phyloP scores from a whole-genome alignment of 2,888 invertebrate species.

The Tridacna gigas region DNA sequence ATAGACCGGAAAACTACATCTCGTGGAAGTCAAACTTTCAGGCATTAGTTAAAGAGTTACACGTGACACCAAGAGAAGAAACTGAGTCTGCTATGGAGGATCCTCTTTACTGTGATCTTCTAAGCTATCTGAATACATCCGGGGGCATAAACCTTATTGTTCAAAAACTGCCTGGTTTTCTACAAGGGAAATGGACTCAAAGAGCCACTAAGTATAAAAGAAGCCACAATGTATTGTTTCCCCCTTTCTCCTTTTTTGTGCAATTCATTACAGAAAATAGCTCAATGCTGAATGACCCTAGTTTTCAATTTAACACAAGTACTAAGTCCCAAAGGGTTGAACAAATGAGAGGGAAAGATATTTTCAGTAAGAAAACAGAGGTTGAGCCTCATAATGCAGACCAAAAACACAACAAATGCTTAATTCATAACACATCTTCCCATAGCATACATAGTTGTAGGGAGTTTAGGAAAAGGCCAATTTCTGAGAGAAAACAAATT shows the following conservation, averaged over 20 bases:
- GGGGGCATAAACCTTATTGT: not conserved
- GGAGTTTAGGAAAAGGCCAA: slow-evolving; percentile 1
- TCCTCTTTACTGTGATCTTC: not conserved
- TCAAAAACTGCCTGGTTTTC: slow-evolving; percentile 3
- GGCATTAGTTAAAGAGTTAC: not conserved
- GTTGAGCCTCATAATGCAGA: too few species aligned
- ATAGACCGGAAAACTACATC: not conserved
- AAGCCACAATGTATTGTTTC: not conserved
- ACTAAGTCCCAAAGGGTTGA: too few species aligned
- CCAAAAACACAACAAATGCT: not conserved
- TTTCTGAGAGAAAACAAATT: not conserved
- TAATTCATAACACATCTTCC: not conserved
- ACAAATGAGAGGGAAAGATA: too few species aligned
- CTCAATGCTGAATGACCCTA: too few species aligned
- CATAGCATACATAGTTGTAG: slow-evolving; percentile 2
- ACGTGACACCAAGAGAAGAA: not conserved
- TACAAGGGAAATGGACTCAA: slow-evolving; percentile 19
- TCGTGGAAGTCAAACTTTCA: not conserved
- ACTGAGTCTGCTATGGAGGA: slow-evolving; percentile 12
- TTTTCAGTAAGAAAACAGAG: too few species aligned
- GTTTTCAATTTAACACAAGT: too few species aligned
- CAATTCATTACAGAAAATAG: too few species aligned
- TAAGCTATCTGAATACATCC: not conserved
- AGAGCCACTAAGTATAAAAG: not conserved
- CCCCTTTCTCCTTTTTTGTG: slow-evolving; percentile 6